Conservation (phyloP, 2,888 invertebrate genomes). For the Hypolimnas misippus region DNA sequence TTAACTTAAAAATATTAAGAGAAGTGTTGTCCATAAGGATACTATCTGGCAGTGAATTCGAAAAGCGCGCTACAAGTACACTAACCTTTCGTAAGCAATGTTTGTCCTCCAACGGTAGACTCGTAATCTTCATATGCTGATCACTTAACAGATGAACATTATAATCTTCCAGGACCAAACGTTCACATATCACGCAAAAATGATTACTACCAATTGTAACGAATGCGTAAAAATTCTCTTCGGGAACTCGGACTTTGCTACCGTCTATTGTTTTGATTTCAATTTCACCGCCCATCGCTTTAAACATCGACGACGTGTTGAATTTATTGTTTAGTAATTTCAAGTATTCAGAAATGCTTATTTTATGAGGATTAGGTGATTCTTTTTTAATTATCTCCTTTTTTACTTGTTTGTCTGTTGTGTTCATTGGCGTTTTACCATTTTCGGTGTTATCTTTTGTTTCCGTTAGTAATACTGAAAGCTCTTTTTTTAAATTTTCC, state of each 20-base stretch:
- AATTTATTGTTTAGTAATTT: slow-evolving; percentile 19
- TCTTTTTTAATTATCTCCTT: too few species aligned
- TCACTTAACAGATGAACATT: slow-evolving; percentile 35
- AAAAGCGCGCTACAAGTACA: too few species aligned
- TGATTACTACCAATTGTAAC: slow-evolving; percentile 16
- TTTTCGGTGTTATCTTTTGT: too few species aligned
- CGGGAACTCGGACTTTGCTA: slow-evolving; percentile 36
- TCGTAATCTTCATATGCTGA: slow-evolving; percentile 41
- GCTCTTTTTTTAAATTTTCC: too few species aligned
- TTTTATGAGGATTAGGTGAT: background rate
- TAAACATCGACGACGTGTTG: slow-evolving; percentile 16
- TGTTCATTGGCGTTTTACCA: too few species aligned
- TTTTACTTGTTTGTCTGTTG: too few species aligned
- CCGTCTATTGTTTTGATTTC: slow-evolving; percentile 42
- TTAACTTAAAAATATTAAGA: too few species aligned
- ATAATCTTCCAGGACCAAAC: slow-evolving; percentile 9
- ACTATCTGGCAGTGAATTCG: too few species aligned
- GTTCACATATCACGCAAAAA: slow-evolving; percentile 30
- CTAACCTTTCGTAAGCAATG: slow-evolving; percentile 47
- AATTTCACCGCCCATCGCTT: background rate
- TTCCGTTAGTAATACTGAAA: too few species aligned
- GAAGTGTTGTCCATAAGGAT: too few species aligned
- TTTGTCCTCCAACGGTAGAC: slow-evolving; percentile 41
- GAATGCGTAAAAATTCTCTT: slow-evolving; percentile 45
- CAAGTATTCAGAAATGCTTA: slow-evolving; percentile 9